A percentile compares a stretch with the other conserved stretches of the same genome.
phyloP scores from a whole-genome alignment of 2,888 invertebrate genomes.

The Aphelenchoides bicaudatus region DNA sequence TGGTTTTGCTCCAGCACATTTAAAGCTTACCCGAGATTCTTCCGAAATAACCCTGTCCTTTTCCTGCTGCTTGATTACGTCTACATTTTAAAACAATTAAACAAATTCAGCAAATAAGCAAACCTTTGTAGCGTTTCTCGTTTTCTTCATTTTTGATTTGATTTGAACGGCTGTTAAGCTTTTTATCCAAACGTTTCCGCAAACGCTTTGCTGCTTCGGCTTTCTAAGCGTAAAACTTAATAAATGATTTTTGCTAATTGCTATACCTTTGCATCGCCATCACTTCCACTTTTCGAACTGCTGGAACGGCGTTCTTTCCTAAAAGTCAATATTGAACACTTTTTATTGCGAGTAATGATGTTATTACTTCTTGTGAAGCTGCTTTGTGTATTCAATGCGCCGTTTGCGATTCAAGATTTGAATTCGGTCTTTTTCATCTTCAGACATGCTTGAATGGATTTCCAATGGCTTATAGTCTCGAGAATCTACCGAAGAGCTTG shows the following conservation, averaged over 20 bases:
- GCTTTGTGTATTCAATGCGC: slow-evolving; percentile 47
- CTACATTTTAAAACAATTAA: too few species aligned
- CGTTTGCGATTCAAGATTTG: slow-evolving; percentile 57
- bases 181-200: slow-evolving; percentile 43
- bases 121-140: too few species aligned
- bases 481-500: neutral
- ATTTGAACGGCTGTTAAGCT: slow-evolving; percentile 43
- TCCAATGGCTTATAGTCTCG: slow-evolving; percentile 23
- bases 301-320: too few species aligned
- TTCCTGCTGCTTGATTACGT: too few species aligned
- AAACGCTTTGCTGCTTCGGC: slow-evolving; percentile 40
- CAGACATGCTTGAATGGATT: slow-evolving; percentile 53
- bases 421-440: slow-evolving; percentile 52
- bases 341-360: too few species aligned
- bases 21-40: too few species aligned
- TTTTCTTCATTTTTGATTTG: slow-evolving; percentile 46
- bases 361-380: slow-evolving; percentile 33
- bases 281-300: too few species aligned
- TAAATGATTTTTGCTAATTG: slow-evolving; percentile 21
- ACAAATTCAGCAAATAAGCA: too few species aligned
- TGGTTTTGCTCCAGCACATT: too few species aligned
- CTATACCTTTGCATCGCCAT: slow-evolving; percentile 23
- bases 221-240: too few species aligned
- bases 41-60: too few species aligned
- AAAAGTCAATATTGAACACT: too few species aligned